Base-by-base conservation (phyloP, 2,797 vertebrate genomes). In the Tokudaia tokunoshimensis region DNA sequence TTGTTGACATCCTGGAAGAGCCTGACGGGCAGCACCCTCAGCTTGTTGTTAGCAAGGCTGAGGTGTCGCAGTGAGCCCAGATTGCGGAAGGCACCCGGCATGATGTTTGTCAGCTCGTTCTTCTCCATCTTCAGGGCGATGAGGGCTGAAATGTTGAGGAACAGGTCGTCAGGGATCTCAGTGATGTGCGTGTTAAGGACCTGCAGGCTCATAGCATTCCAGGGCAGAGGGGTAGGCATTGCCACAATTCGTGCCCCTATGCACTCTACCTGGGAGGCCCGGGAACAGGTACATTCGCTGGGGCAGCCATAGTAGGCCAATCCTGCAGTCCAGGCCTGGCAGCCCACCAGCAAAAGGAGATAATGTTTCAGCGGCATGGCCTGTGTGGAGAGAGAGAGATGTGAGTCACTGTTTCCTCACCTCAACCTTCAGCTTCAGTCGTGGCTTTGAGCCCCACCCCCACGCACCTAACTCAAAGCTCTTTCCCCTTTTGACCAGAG, bases 21-120 rank as follows among this genome's bases (percentile, higher is more conserved):
- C 67, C 97, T 97, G 0, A 96, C 6, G 0, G 99, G 98, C 88
- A 99, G 98, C 59, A 98, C 92, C 96, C 98, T 98, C 50, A 99
- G 97, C 96, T 97, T 98, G 96, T 99, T 99, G 94, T 98, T 98
- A 93, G 97, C 98, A 31, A 99, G 98, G 29, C 63, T 98, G 90
- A 99, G 98, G 92, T 95, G 97, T 37, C 92, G 96, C 82, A 99
- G 95, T 0, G 99, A 98, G 0, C 94, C 96, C 67, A 99, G 98
- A 94, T 97, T 97, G 96, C 98, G 98, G 97, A 99, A 99, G 78
- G 99, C 99, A 0, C 98, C 96, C 0, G 99, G 98, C n/a, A 94
- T 98, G 91, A 99, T 98, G 88, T 98, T 98, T 0, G 98, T 96
- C 87, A 99, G 96, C 87, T 96, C n/a, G 19, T 99, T 99, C 98